Percentiles rank a stretch among this genome's conserved stretches.
Conservation (phyloP, 2,113 vertebrate genomes). For the Chelonoidis abingdonii region DNA sequence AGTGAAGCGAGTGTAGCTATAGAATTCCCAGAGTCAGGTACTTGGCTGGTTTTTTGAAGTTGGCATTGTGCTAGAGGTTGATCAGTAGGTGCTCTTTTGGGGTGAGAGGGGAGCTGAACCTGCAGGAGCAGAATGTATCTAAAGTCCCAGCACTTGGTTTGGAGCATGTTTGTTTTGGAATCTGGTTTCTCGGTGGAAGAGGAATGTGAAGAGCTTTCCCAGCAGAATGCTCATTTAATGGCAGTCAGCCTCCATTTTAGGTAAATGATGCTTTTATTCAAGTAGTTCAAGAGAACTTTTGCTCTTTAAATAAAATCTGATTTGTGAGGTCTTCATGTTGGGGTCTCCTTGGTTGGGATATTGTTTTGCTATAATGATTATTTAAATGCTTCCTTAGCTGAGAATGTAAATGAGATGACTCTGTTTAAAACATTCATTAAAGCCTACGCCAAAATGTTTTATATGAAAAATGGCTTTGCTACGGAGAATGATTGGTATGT, state of each 20-base stretch:
- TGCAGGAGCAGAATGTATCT: not conserved
- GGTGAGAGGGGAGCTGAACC: not conserved
- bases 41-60: not conserved
- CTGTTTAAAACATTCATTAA: slow-evolving; percentile 78
- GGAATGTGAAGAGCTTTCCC: slow-evolving; percentile 3
- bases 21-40: not conserved
- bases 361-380: slow-evolving; percentile 31
- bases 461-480: slow-evolving; percentile 73
- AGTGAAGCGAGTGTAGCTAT: not conserved
- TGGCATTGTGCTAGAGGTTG: not conserved
- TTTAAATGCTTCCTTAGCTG: slow-evolving; percentile 51
- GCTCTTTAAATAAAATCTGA: slow-evolving; percentile 29
- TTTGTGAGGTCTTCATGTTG: not conserved
- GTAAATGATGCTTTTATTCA: not conserved
- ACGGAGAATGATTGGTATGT: slow-evolving; percentile 81
- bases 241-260: not conserved
- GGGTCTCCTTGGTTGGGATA: not conserved
- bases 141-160: not conserved
- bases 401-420: slow-evolving; percentile 71
- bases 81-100: not conserved
- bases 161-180: slow-evolving; percentile 5
- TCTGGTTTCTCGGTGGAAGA: not conserved
- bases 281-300: not conserved
- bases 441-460: slow-evolving; percentile 61
- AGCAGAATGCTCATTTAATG: slow-evolving; percentile 11